Evolutionary conservation across 2,797 vertebrate species (phyloP).

Genomic region (Spinibarbus caldwelli): DNA sequence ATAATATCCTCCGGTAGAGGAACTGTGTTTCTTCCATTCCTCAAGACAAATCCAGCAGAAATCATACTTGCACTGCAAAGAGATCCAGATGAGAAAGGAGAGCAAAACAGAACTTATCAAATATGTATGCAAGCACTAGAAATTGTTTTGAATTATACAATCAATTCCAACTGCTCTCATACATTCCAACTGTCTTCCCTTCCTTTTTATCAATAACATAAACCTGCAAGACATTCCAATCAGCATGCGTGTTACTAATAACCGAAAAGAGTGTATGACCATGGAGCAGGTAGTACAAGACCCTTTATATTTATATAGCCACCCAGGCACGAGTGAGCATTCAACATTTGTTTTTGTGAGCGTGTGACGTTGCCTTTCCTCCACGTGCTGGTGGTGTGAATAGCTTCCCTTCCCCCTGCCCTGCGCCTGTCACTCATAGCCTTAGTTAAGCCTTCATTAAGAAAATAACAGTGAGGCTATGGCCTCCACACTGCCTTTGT

Average conservation of each 20-base stretch:
- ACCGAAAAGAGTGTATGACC: conserved; percentile 1
- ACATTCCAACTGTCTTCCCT: not conserved
- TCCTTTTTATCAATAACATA: conserved; percentile 20
- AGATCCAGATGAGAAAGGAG: conserved; percentile 6
- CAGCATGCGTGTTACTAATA: conserved; percentile 31
- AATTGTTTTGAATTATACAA: not conserved
- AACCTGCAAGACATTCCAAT: conserved; percentile 40
- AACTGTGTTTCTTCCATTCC: conserved; percentile 99
- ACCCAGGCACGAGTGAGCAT: not conserved
- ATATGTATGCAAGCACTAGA: not conserved
- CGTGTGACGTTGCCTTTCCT: not conserved
- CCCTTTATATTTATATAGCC: not conserved
- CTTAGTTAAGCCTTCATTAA: conserved; percentile 49
- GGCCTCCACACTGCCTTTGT: conserved; percentile 41
- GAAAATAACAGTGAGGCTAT: conserved; percentile 46
- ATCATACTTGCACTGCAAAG: conserved; percentile 92
- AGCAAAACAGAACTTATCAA: not conserved
- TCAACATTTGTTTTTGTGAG: not conserved
- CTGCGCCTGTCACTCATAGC: conserved; percentile 23
- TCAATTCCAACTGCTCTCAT: not conserved
- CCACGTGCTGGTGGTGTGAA: conserved; percentile 16
- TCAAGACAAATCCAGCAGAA: conserved; percentile 99
- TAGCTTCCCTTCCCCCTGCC: conserved; percentile 19
- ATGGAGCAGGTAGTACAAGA: not conserved
- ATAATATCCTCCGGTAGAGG: conserved; percentile 96